Conservation (phyloP, 2,797 vertebrate species). For the Sebastes vulpes region DNA sequence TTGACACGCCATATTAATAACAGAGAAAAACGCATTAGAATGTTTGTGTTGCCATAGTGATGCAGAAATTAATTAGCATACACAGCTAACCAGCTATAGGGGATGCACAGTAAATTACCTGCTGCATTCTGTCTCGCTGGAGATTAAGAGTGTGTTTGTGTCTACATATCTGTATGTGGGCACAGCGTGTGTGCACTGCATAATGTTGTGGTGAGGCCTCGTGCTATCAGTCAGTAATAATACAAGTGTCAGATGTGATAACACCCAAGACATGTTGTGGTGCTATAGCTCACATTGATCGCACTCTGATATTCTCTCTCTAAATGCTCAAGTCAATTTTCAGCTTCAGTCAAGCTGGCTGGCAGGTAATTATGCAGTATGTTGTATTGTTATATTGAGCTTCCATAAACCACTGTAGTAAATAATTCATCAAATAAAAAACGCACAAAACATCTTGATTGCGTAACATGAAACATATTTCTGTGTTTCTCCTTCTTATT, state of each 20-base stretch:
- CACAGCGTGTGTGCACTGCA: neutral
- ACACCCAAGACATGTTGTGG: neutral
- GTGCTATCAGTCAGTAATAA: slow-evolving; percentile 11
- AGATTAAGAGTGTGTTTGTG: slow-evolving; percentile 18
- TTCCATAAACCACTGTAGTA: neutral
- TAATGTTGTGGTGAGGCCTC: neutral
- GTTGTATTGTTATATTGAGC: neutral
- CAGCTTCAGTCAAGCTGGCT: neutral
- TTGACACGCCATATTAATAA: slow-evolving; percentile 62
- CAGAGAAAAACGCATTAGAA: slow-evolving; percentile 52
- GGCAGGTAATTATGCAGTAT: neutral
- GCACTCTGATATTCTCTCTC: neutral
- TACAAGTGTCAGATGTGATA: slow-evolving; percentile 20
- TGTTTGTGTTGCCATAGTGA: slow-evolving; percentile 60
- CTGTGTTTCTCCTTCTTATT: neutral
- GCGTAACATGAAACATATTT: neutral
- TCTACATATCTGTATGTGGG: slow-evolving; percentile 21
- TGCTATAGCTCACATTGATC: neutral
- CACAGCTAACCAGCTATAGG: slow-evolving; percentile 38
- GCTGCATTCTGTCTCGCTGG: slow-evolving; percentile 20
- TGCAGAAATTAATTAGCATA: slow-evolving; percentile 64
- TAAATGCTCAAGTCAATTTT: neutral
- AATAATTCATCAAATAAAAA: neutral
- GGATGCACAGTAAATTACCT: slow-evolving; percentile 52
- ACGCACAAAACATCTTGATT: neutral